These are phyloP conservation scores for Drosophila picticornis DNA, from an alignment of 2,888 invertebrate genomes.

Conservation along the genomic window DNA sequence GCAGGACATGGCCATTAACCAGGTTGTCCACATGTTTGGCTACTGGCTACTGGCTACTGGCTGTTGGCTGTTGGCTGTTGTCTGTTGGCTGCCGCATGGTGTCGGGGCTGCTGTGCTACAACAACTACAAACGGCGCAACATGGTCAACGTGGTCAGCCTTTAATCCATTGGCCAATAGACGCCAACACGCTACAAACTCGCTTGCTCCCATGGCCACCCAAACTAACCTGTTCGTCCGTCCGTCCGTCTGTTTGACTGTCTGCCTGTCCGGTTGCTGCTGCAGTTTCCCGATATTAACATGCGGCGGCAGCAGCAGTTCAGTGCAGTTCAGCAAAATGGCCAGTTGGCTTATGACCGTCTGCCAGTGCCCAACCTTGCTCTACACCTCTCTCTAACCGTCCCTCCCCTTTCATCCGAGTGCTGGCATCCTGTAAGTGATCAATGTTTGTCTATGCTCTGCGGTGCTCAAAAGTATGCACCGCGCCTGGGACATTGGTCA, in stretches of 20 bases:
- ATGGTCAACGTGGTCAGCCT: constrained; percentile 61
- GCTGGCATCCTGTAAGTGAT: constrained; percentile 76
- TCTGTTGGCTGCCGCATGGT: constrained; percentile 7
- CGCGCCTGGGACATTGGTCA: constrained; percentile 64
- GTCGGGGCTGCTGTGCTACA: neutral
- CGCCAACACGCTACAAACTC: constrained; percentile 40
- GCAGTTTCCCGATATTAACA: constrained; percentile 65
- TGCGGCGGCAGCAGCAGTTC: constrained; percentile 58
- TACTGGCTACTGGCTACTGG: constrained; percentile 7
- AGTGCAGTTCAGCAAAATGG: constrained; percentile 64
- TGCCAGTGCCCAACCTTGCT: neutral
- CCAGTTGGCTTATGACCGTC: constrained; percentile 59
- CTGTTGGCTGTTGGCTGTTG: neutral
- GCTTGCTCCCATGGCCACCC: constrained; percentile 13
- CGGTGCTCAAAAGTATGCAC: constrained; percentile 61
- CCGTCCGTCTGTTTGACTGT: neutral
- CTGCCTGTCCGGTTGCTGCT: constrained; percentile 11
- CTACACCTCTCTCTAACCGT: neutral
- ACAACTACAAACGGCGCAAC: constrained; percentile 14
- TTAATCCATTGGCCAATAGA: constrained; percentile 76
- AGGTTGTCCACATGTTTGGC: constrained; percentile 54
- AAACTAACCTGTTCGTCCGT: neutral
- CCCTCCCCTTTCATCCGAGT: neutral
- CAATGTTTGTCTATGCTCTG: constrained; percentile 78
- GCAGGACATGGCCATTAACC: constrained; percentile 56